Percentiles rank a stretch among this genome's conserved stretches.
Conservation (phyloP, 2,113 vertebrate genomes). For the Zingel zingel region DNA sequence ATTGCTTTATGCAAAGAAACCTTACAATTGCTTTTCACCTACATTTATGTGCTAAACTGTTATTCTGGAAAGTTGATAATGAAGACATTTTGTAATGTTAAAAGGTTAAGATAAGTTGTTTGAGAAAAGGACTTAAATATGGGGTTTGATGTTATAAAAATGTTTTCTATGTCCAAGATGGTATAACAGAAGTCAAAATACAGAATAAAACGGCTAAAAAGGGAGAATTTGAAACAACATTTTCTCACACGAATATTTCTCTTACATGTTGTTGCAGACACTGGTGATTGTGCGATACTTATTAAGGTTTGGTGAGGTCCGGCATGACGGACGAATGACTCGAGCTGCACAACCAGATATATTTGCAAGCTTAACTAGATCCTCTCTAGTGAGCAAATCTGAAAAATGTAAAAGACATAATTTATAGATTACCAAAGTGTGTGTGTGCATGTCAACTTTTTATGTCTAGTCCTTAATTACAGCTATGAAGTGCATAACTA, state of each 20-base stretch:
- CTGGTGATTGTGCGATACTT: slow-evolving; percentile 86
- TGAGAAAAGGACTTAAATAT: neutral
- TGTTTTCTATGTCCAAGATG: neutral
- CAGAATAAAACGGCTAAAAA: neutral
- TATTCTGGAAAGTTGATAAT: neutral
- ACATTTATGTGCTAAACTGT: neutral
- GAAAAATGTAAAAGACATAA: slow-evolving; percentile 10
- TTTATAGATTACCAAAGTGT: neutral
- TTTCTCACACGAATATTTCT: neutral
- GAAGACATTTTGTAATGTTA: neutral
- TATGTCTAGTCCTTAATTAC: neutral
- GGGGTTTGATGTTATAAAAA: neutral
- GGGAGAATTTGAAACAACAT: neutral
- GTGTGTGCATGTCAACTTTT: neutral
- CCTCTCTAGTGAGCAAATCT: slow-evolving; percentile 86
- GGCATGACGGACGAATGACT: slow-evolving; percentile 73
- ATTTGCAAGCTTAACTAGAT: slow-evolving; percentile 77
- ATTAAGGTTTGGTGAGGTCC: slow-evolving; percentile 9
- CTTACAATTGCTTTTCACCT: neutral
- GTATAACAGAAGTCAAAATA: neutral
- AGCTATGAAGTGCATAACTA: neutral
- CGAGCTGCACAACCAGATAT: slow-evolving; percentile 86
- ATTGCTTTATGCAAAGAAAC: neutral
- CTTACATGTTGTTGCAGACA: slow-evolving; percentile 91
- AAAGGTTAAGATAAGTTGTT: neutral